phyloP scores from a whole-genome alignment of 2,797 vertebrate genomes.

The Glossophaga mutica region DNA sequence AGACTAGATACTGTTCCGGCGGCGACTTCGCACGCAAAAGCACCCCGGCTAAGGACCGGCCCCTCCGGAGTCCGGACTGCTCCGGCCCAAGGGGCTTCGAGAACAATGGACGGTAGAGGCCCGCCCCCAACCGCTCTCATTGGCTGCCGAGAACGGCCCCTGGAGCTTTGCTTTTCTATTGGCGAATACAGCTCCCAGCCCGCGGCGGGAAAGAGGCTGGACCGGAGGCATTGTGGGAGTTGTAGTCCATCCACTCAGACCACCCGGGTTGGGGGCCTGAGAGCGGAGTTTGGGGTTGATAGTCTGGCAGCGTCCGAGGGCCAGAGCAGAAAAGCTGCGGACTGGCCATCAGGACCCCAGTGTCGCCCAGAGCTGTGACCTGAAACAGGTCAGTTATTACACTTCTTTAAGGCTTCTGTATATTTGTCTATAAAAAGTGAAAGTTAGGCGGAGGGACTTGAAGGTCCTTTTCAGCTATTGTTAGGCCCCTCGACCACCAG shows the following conservation, averaged over 20 bases:
- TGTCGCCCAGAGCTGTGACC: background rate
- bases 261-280: fast-evolving
- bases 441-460: background rate
- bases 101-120: slow-evolving; percentile 73
- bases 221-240: slow-evolving; percentile 49
- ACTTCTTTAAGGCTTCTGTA: background rate
- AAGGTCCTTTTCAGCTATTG: background rate
- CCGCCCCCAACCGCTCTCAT: slow-evolving; percentile 45
- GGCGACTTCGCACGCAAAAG: background rate
- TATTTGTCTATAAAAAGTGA: background rate
- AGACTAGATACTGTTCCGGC: background rate
- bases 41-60: background rate
- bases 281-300: too few species aligned
- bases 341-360: background rate
- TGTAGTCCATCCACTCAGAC: slow-evolving; percentile 23
- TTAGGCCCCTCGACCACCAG: background rate
- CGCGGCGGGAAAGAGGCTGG: background rate
- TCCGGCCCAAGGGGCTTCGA: slow-evolving; percentile 45
- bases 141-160: background rate
- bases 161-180: slow-evolving; percentile 6
- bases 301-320: fast-evolving
- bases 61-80: background rate
- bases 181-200: background rate
- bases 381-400: background rate
- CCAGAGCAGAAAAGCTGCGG: background rate